phyloP scores from a whole-genome alignment of 2,888 invertebrate genomes.

The Mamestra brassicae region DNA sequence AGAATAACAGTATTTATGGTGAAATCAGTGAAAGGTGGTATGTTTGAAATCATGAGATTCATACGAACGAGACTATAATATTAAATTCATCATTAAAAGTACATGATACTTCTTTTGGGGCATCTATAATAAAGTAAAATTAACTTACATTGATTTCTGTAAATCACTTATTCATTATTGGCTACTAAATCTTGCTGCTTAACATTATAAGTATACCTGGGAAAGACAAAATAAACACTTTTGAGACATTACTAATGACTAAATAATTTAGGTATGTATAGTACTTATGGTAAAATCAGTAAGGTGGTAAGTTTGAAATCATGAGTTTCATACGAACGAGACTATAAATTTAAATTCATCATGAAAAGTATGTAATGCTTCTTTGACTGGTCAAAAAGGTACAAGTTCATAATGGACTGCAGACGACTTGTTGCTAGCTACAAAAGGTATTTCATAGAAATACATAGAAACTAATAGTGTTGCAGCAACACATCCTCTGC shows the following conservation, averaged over 20 bases:
- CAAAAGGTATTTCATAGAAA: too few species aligned
- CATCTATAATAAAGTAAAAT: too few species aligned
- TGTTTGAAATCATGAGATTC: slow-evolving; percentile 79
- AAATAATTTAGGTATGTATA: background rate
- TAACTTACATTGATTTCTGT: too few species aligned
- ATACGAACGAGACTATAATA: slow-evolving; percentile 81
- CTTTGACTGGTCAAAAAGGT: too few species aligned
- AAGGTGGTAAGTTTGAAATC: slow-evolving; percentile 80
- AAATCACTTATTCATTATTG: background rate
- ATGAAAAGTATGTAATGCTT: slow-evolving; percentile 34
- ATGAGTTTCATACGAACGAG: slow-evolving; percentile 83
- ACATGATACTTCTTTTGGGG: too few species aligned
- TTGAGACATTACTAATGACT: background rate
- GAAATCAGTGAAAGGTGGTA: slow-evolving; percentile 76
- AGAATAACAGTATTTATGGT: background rate
- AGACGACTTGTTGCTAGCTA: too few species aligned
- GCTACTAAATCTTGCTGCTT: background rate
- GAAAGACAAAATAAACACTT: background rate
- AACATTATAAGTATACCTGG: slow-evolving; percentile 21
- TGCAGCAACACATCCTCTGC: too few species aligned
- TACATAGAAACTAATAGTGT: too few species aligned
- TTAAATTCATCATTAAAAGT: slow-evolving; percentile 59
- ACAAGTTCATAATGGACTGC: too few species aligned
- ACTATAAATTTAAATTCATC: slow-evolving; percentile 73
- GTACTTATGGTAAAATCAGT: slow-evolving; percentile 67